These are phyloP conservation scores for Dynastes tityus DNA, from an alignment of 2,888 invertebrate species.

Conservation along the genomic window DNA sequence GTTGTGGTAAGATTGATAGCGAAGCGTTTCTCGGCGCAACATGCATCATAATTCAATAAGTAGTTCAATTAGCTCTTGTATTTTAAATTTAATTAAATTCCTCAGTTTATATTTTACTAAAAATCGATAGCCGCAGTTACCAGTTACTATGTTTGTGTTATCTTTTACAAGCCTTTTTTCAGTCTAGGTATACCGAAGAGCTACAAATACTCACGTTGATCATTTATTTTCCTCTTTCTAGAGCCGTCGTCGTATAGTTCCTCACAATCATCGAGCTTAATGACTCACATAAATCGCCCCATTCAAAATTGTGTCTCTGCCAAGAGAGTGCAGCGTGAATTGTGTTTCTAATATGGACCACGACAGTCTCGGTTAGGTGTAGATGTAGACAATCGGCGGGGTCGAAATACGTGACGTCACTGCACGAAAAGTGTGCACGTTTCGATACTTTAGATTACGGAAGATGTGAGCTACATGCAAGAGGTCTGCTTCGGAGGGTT, in stretches of 20 bases:
- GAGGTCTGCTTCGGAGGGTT: not conserved
- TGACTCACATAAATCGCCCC: slow-evolving; percentile 23
- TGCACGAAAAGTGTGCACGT: slow-evolving; percentile 53
- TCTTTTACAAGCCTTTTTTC: too few relatives aligned
- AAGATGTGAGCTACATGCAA: slow-evolving; percentile 43
- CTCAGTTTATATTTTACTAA: too few relatives aligned
- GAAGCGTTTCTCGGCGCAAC: too few relatives aligned
- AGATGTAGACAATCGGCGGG: slow-evolving; percentile 51
- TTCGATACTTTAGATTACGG: slow-evolving; percentile 51
- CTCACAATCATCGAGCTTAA: slow-evolving; percentile 18
- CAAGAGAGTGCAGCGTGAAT: slow-evolving; percentile 27
- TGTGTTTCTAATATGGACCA: slow-evolving; percentile 26
- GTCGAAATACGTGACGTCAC: slow-evolving; percentile 53
- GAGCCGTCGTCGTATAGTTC: not conserved
- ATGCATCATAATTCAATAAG: too few relatives aligned
- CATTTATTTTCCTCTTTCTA: not conserved
- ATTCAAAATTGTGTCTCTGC: slow-evolving; percentile 10
- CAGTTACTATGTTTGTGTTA: too few relatives aligned
- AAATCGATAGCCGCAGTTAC: too few relatives aligned
- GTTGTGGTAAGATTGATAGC: too few relatives aligned
- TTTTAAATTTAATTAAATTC: too few relatives aligned
- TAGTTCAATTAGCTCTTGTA: too few relatives aligned
- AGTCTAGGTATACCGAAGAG: too few relatives aligned
- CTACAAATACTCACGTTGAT: too few relatives aligned
- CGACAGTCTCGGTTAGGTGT: slow-evolving; percentile 28